Percentiles rank a stretch among this genome's conserved stretches.
Evolutionary conservation across 2,888 invertebrate genomes (phyloP).

Genomic region (Pseudoips prasinana): DNA sequence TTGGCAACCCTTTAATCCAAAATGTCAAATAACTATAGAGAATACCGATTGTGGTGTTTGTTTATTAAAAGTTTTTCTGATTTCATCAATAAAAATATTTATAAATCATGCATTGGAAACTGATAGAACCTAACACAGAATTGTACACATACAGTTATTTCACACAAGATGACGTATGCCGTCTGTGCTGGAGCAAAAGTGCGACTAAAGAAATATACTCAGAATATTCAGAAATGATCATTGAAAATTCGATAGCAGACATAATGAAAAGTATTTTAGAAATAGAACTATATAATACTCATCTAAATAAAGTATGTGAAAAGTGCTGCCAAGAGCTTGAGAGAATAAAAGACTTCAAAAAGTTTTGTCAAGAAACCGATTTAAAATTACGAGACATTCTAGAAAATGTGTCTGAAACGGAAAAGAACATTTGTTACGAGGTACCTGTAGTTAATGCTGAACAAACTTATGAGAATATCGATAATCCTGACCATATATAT

Average conservation of each 20-base stretch:
- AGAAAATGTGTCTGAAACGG: conserved; percentile 17
- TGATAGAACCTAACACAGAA: conserved; percentile 31
- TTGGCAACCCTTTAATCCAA: too few relatives aligned
- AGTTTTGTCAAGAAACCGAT: conserved; percentile 52
- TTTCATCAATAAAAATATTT: too few relatives aligned
- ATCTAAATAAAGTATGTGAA: conserved; percentile 53
- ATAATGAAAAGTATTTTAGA: conserved; percentile 56
- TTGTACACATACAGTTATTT: conserved; percentile 59
- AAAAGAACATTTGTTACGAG: too few relatives aligned
- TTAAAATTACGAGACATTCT: conserved; percentile 45
- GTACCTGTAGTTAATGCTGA: too few relatives aligned
- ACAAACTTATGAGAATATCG: too few relatives aligned
- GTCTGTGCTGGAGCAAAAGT: conserved; percentile 60
- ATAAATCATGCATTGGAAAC: conserved; percentile 35
- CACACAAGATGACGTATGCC: conserved; percentile 54
- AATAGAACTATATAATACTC: conserved; percentile 41
- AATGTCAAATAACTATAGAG: too few relatives aligned
- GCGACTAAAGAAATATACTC: conserved; percentile 39
- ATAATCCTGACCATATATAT: conserved; percentile 19
- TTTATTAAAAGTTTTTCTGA: too few relatives aligned
- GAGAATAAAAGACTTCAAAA: conserved; percentile 56
- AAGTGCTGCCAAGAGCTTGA: conserved; percentile 51
- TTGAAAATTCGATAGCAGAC: conserved; percentile 34
- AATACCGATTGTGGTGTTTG: too few relatives aligned
- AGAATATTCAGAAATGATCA: conserved; percentile 19